Percentiles rank a stretch among this genome's conserved stretches.
phyloP scores from a whole-genome alignment of 2,113 vertebrate genomes.

The Rhynchomys soricoides region DNA sequence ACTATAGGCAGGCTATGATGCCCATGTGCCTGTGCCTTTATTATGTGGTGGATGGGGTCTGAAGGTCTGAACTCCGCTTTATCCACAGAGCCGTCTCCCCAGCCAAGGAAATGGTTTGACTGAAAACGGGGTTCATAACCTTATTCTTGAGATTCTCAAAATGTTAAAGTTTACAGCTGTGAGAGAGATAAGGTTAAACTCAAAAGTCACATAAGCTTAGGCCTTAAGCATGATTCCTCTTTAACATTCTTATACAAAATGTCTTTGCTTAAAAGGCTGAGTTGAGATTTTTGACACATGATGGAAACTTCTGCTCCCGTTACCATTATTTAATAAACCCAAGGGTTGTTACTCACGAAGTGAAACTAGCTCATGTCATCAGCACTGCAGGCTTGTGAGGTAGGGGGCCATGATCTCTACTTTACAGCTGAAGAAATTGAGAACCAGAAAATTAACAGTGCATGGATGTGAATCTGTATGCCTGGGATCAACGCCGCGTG shows the following conservation, averaged over 20 bases:
- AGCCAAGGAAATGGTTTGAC: background rate
- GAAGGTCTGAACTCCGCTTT: background rate
- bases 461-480: background rate
- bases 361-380: slow-evolving; percentile 62
- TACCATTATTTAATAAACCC: slow-evolving; percentile 80
- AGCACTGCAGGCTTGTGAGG: background rate
- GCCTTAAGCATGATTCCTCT: background rate
- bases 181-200: background rate
- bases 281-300: background rate
- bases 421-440: background rate
- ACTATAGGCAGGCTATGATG: background rate
- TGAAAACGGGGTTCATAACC: background rate
- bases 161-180: background rate
- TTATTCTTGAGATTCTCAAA: background rate
- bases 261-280: background rate
- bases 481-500: background rate
- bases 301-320: slow-evolving; percentile 77
- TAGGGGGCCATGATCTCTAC: background rate
- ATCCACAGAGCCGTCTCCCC: background rate
- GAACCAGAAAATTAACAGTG: background rate
- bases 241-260: background rate
- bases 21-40: background rate
- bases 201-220: background rate
- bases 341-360: slow-evolving; percentile 71
- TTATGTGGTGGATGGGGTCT: background rate